Conservation (phyloP, 1,140 invertebrate genomes). For the Himalopsyche phryganea region DNA sequence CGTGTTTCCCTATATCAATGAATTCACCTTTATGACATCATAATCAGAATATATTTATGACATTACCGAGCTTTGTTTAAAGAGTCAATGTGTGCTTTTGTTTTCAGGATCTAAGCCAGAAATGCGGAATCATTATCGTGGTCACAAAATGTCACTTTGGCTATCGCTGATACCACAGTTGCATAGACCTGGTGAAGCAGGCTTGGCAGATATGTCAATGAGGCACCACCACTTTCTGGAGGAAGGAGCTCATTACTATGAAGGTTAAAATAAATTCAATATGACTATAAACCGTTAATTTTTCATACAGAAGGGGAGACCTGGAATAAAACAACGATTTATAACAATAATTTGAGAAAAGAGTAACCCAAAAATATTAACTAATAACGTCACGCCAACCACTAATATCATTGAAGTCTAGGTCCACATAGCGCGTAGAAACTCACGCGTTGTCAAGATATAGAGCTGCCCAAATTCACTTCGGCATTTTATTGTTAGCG, state of each 20-base stretch:
- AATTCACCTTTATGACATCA: too few species aligned
- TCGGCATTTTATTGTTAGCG: too few species aligned
- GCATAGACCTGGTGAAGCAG: slow-evolving; percentile 65
- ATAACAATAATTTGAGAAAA: not conserved
- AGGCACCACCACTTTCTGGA: slow-evolving; percentile 74
- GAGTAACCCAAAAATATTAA: too few species aligned
- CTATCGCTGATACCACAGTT: slow-evolving; percentile 84
- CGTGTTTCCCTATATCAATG: too few species aligned
- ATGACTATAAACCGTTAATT: not conserved
- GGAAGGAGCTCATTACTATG: slow-evolving; percentile 65
- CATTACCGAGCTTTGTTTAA: too few species aligned
- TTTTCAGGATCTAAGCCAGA: slow-evolving; percentile 61
- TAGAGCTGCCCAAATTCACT: too few species aligned
- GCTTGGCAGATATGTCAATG: slow-evolving; percentile 67
- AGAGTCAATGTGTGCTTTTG: too few species aligned
- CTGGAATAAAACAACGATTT: not conserved
- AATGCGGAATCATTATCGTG: slow-evolving; percentile 79
- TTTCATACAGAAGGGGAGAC: not conserved
- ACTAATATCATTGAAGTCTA: too few species aligned
- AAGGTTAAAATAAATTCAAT: slow-evolving; percentile 54
- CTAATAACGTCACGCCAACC: too few species aligned
- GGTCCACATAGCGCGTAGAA: too few species aligned
- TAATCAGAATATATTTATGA: too few species aligned
- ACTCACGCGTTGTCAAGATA: too few species aligned
- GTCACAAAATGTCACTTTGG: slow-evolving; percentile 91